phyloP scores from a whole-genome alignment of 1,140 invertebrate species.

The Trialeurodes vaporariorum region DNA sequence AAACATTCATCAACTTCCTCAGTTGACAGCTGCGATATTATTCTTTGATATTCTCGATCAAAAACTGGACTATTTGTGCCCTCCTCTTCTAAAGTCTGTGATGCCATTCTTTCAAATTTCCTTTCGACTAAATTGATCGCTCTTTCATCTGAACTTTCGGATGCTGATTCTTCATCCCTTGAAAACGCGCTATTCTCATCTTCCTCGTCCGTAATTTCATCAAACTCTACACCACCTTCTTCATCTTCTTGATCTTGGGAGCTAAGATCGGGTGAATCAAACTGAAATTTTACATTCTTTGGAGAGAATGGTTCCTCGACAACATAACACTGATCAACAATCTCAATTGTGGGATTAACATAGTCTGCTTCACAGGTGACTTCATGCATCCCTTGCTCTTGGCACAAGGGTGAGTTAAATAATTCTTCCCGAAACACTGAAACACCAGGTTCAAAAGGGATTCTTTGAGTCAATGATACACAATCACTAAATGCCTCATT shows the following conservation, averaged over 20 bases:
- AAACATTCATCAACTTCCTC: constrained; percentile 39
- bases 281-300: constrained; percentile 19
- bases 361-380: constrained; percentile 19
- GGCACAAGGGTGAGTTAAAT: too few species aligned
- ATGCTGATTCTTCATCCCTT: constrained; percentile 11
- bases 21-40: constrained; percentile 37
- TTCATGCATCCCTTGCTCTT: too few species aligned
- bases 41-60: constrained; percentile 37
- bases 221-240: constrained; percentile 7
- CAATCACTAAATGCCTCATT: too few species aligned
- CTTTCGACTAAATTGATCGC: constrained; percentile 36
- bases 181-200: constrained; percentile 18
- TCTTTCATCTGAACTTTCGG: neutral
- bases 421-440: too few species aligned
- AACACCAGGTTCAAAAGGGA: too few species aligned
- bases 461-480: too few species aligned
- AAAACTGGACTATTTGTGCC: constrained; percentile 20
- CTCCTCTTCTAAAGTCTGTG: constrained; percentile 29
- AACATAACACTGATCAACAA: constrained; percentile 2
- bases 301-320: constrained; percentile 1
- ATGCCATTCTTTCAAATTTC: constrained; percentile 45
- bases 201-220: constrained; percentile 21
- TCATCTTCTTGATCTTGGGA: neutral
- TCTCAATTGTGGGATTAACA: constrained; percentile 5
- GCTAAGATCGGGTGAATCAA: constrained; percentile 16